A percentile compares a stretch with the other conserved stretches of the same genome.
Conservation (phyloP, 1,140 invertebrate genomes). For the Zaprionus lachaisei region DNA sequence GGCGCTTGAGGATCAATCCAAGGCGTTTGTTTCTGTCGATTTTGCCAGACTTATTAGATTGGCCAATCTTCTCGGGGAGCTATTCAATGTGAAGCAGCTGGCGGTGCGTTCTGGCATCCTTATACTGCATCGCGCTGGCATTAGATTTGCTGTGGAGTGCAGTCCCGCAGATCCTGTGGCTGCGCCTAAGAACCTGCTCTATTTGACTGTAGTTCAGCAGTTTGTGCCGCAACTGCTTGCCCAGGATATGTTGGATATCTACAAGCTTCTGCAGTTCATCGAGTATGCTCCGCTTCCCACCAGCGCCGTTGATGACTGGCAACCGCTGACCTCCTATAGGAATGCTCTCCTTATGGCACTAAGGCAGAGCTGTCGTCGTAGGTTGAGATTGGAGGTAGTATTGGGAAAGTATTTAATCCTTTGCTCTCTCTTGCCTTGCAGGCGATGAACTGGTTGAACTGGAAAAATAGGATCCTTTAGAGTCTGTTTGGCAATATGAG, state of each 20-base stretch:
- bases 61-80: constrained; percentile 34
- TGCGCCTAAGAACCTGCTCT: constrained; percentile 40
- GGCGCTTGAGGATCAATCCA: background rate
- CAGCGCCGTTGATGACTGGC: constrained; percentile 21
- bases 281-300: constrained; percentile 27
- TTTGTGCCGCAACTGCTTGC: constrained; percentile 57
- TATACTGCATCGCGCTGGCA: constrained; percentile 50
- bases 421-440: background rate
- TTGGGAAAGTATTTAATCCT: background rate
- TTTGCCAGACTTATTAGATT: constrained; percentile 39
- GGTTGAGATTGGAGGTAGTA: background rate
- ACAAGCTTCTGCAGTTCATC: constrained; percentile 22
- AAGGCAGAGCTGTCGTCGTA: constrained; percentile 18
- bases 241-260: constrained; percentile 44
- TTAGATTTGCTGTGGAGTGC: constrained; percentile 42
- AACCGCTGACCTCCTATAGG: constrained; percentile 45
- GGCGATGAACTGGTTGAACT: constrained; percentile 8
- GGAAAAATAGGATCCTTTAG: background rate
- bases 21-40: constrained; percentile 9
- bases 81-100: constrained; percentile 20
- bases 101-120: constrained; percentile 29
- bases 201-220: constrained; percentile 41
- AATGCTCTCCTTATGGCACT: constrained; percentile 12
- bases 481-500: background rate
- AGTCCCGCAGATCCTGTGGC: background rate